Conservation (phyloP, 92 coral and sea anemone genomes). For the Zoanthus gigantus region DNA sequence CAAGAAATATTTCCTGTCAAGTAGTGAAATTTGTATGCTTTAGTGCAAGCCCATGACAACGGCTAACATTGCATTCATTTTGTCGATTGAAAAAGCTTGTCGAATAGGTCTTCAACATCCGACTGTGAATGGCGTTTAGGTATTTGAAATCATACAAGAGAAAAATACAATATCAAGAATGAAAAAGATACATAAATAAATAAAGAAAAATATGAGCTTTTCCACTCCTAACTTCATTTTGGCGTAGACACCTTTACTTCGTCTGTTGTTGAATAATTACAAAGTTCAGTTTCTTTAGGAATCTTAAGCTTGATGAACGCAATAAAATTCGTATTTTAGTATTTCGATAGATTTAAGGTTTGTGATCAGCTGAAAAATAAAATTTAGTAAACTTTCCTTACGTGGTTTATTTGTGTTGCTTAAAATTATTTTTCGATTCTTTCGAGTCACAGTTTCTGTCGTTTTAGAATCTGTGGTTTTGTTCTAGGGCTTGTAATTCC, state of each 20-base stretch:
- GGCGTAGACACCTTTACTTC: not conserved
- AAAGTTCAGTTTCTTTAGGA: not conserved
- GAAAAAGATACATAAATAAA: not conserved
- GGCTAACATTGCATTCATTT: not conserved
- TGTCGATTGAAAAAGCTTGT: not conserved
- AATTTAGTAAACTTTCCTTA: not conserved
- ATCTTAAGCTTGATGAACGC: not conserved
- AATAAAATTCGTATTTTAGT: no score
- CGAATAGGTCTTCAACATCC: not conserved
- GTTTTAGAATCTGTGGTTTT: not conserved
- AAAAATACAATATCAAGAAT: not conserved
- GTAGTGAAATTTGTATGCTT: constrained; percentile 20
- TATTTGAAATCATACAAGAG: constrained; percentile 15
- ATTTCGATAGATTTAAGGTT: not conserved
- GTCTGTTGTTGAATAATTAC: not conserved
- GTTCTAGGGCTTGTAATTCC: not conserved
- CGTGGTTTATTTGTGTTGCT: not conserved
- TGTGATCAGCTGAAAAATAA: not conserved
- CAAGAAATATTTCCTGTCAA: not conserved
- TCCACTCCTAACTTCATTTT: not conserved
- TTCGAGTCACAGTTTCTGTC: not conserved
- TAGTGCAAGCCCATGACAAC: constrained; percentile 8
- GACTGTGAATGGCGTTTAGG: not conserved
- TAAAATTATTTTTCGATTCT: not conserved
- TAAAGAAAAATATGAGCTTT: no score